Percentiles rank a stretch among this genome's conserved stretches.
Conservation (phyloP, 2,113 vertebrate genomes). For the Platycercus adscitus region DNA sequence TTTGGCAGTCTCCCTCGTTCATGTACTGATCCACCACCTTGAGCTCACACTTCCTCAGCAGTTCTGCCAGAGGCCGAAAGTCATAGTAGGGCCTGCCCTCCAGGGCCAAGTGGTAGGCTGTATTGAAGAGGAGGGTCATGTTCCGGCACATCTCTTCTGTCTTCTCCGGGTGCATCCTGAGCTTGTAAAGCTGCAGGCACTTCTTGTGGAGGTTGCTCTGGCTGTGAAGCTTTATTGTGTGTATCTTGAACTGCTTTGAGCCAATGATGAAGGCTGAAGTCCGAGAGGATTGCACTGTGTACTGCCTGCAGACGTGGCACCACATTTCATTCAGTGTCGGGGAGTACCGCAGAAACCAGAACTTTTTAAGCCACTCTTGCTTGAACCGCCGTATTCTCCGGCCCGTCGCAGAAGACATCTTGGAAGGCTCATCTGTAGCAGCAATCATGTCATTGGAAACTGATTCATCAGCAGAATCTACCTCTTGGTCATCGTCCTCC, state of each 20-base stretch:
- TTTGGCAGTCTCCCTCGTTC: constrained; percentile 95
- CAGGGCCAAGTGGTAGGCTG: constrained; percentile 91
- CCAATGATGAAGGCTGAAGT: constrained; percentile 97
- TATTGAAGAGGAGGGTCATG: constrained; percentile 94
- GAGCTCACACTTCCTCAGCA: constrained; percentile 94
- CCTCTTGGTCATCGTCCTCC: constrained; percentile 93
- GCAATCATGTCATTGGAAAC: constrained; percentile 88
- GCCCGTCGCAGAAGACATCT: constrained; percentile 80
- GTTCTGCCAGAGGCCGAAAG: constrained; percentile 90
- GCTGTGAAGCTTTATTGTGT: constrained; percentile 97
- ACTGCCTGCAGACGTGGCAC: constrained; percentile 97
- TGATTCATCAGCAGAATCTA: constrained; percentile 94
- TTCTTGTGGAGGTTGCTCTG: constrained; percentile 99
- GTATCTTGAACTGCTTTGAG: constrained; percentile 98
- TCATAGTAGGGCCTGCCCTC: constrained; percentile 93
- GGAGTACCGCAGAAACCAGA: constrained; percentile 97
- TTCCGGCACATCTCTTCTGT: constrained; percentile 97
- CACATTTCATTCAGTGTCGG: constrained; percentile 96
- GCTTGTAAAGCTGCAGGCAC: constrained; percentile 96
- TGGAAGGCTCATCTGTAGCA: constrained; percentile 86
- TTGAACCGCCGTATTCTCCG: constrained; percentile 94
- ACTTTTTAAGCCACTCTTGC: constrained; percentile 98
- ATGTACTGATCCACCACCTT: constrained; percentile 98
- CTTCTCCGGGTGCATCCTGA: constrained; percentile 97
- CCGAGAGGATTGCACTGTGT: constrained; percentile 94